Conservation (phyloP, 2,888 invertebrate genomes). For the Rugalucina vietnamica region DNA sequence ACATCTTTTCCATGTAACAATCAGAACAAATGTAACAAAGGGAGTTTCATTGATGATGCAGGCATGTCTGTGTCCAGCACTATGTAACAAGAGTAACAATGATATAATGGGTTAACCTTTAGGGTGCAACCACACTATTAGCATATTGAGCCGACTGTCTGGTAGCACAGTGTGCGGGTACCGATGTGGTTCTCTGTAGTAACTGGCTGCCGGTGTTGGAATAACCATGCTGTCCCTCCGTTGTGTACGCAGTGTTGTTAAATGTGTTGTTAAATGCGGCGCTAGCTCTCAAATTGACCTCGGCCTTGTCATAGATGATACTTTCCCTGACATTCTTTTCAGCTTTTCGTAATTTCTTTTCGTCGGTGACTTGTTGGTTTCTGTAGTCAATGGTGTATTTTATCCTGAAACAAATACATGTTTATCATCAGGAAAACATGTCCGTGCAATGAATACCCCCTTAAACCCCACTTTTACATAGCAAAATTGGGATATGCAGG, state of each 20-base stretch:
- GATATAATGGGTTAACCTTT: no score
- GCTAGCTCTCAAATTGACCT: background rate
- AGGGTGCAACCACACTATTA: no score
- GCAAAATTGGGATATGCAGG: no score
- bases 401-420: background rate
- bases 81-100: no score
- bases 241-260: background rate
- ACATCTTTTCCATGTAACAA: no score
- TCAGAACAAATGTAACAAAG: no score
- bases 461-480: no score
- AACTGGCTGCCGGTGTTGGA: background rate
- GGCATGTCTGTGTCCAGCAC: no score
- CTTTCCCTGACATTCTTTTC: background rate
- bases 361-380: background rate
- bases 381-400: background rate
- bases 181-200: background rate
- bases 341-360: background rate
- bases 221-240: background rate
- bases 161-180: background rate
- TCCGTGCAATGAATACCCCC: no score
- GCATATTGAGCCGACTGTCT: constrained; percentile 2
- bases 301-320: background rate
- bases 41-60: no score
- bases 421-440: no score
- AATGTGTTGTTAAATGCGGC: background rate